Conservation (phyloP, 2,888 invertebrate species). For the Eupithecia tripunctaria region DNA sequence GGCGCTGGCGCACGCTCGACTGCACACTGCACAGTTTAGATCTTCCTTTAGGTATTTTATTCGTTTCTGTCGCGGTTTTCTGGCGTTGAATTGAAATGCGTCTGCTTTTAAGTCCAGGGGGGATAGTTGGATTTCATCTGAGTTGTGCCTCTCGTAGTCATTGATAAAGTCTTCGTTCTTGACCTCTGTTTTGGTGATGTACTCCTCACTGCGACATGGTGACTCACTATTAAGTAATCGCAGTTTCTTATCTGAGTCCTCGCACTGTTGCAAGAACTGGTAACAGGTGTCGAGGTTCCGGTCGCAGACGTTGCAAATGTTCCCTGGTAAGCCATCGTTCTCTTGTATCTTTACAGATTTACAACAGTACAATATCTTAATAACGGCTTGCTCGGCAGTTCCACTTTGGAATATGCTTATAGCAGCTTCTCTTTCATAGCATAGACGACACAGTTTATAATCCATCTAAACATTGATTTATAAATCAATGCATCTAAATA, state of each 20-base stretch:
- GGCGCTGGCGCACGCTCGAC: conserved; percentile 55
- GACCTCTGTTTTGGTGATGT: conserved; percentile 51
- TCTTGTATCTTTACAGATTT: conserved; percentile 55
- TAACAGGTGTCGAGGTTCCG: conserved; percentile 58
- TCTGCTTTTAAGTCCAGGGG: conserved; percentile 19
- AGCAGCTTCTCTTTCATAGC: conserved; percentile 58
- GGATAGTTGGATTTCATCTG: conserved; percentile 32
- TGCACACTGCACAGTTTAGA: conserved; percentile 60
- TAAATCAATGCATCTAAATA: too few species aligned
- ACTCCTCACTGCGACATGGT: neutral
- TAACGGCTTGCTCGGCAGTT: conserved; percentile 44
- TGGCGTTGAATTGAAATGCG: neutral
- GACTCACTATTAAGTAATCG: conserved; percentile 43
- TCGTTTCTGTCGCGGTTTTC: conserved; percentile 44
- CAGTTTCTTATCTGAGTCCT: conserved; percentile 62
- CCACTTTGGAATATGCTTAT: conserved; percentile 53
- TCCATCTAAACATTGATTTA: conserved; percentile 50
- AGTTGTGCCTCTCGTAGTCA: conserved; percentile 42
- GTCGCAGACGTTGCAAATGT: conserved; percentile 62
- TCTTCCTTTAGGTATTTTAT: conserved; percentile 43
- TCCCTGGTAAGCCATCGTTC: conserved; percentile 63
- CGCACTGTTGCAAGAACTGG: conserved; percentile 65
- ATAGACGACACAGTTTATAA: conserved; percentile 62
- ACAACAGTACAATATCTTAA: conserved; percentile 68
- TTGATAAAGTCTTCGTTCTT: conserved; percentile 53